Evolutionary conservation across 2,797 vertebrate species (phyloP).

Genomic region (Gallinago nigripennis): DNA sequence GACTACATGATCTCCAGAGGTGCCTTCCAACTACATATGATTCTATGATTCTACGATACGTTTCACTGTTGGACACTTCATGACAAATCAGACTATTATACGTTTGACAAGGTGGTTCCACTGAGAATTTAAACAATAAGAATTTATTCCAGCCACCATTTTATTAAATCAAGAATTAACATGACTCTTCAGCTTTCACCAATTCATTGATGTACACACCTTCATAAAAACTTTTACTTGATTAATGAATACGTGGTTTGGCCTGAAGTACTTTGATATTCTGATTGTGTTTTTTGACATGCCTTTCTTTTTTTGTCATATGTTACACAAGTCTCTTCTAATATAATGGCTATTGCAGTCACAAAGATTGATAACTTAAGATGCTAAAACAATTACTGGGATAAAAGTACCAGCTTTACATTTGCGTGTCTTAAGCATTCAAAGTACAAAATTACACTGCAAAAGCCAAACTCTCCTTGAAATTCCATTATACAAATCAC

Average conservation of each 20-base stretch:
- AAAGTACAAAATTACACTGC: neutral
- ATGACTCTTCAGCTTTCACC: neutral
- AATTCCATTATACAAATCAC: neutral
- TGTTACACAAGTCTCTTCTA: slow-evolving; percentile 22
- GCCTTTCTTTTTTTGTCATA: slow-evolving; percentile 4
- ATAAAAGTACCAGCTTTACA: neutral
- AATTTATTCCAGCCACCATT: neutral
- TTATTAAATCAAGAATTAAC: slow-evolving; percentile 7
- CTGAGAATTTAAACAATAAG: neutral
- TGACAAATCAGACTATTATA: neutral
- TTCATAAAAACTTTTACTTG: neutral
- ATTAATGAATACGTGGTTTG: slow-evolving; percentile 3
- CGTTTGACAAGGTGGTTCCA: neutral
- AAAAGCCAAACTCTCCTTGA: neutral
- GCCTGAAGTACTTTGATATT: neutral
- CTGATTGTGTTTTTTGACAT: neutral
- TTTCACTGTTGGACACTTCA: neutral
- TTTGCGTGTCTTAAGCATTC: neutral
- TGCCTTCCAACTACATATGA: too few species aligned
- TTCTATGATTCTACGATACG: too few species aligned
- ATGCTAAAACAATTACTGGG: neutral
- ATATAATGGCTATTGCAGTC: neutral
- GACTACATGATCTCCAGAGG: too few species aligned
- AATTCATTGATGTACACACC: neutral
- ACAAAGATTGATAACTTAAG: neutral